These are phyloP conservation scores for Apeltes quadracus DNA, from an alignment of 2,113 vertebrate species.

Conservation along the genomic window DNA sequence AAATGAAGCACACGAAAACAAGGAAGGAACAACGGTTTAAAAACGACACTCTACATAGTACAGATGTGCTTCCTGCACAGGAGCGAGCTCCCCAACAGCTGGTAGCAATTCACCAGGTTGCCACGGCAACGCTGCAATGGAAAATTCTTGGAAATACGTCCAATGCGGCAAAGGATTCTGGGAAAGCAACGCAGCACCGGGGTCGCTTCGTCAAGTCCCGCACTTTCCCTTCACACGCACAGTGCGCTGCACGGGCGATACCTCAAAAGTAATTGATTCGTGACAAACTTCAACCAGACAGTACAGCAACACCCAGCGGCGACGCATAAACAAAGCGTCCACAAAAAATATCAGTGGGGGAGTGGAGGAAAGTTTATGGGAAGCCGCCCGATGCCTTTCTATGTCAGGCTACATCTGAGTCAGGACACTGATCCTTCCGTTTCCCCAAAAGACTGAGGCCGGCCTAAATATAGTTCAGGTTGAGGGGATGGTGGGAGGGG, in stretches of 20 bases:
- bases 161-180: constrained; percentile 41
- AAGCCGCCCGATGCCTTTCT: constrained; percentile 3
- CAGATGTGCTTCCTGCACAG: constrained; percentile 59
- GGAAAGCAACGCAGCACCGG: constrained; percentile 12
- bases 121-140: constrained; percentile 69
- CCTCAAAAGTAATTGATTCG: background rate
- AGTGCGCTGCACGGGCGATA: background rate
- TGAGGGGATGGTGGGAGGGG: background rate
- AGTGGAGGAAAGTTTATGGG: constrained; percentile 13
- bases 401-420: constrained; percentile 29
- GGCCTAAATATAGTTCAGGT: constrained; percentile 60
- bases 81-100: constrained; percentile 67
- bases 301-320: constrained; percentile 35
- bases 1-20: background rate
- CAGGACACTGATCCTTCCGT: background rate
- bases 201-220: constrained; percentile 1
- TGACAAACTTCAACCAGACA: constrained; percentile 34
- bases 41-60: constrained; percentile 20
- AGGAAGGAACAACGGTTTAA: background rate
- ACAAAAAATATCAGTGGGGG: background rate
- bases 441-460: constrained; percentile 23
- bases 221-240: background rate
- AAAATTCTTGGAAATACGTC: constrained; percentile 71
- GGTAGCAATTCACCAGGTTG: constrained; percentile 71
- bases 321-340: constrained; percentile 4